Evolutionary conservation across 2,797 vertebrate genomes (phyloP).

Genomic region (Mus caroli): DNA sequence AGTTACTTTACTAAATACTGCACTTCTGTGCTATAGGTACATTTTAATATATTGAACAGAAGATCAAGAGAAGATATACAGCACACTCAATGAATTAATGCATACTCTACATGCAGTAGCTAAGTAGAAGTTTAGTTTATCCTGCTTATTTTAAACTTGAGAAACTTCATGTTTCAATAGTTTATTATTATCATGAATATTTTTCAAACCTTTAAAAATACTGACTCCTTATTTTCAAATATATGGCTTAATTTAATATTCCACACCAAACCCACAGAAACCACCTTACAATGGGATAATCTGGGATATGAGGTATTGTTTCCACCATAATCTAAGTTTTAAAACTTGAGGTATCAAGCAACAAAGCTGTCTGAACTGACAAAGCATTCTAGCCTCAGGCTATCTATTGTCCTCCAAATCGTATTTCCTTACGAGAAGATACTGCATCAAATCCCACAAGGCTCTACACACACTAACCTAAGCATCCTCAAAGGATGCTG

Average conservation of each 20-base stretch:
- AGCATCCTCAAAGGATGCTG: conserved; percentile 48
- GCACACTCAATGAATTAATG: conserved; percentile 52
- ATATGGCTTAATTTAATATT: conserved; percentile 65
- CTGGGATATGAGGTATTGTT: conserved; percentile 2
- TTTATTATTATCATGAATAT: conserved; percentile 24
- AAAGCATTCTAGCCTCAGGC: conserved; percentile 37
- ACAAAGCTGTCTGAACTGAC: conserved; percentile 51
- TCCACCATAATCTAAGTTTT: conserved; percentile 33
- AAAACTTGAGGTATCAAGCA: conserved; percentile 26
- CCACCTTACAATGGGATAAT: conserved; percentile 25
- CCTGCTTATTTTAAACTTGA: conserved; percentile 52
- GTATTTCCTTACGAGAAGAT: conserved; percentile 55
- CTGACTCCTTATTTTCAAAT: conserved; percentile 57
- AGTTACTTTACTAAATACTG: conserved; percentile 40
- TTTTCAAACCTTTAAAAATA: conserved; percentile 48
- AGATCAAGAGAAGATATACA: neutral
- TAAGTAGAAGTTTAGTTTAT: conserved; percentile 67
- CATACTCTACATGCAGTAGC: neutral
- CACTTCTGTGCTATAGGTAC: conserved; percentile 34
- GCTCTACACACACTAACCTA: conserved; percentile 43
- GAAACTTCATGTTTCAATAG: neutral
- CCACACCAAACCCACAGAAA: conserved; percentile 28
- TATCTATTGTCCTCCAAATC: neutral
- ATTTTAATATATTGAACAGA: conserved; percentile 26
- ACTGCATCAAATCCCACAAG: conserved; percentile 36